Conservation (phyloP, 1,140 invertebrate species). For the Drosophila dunni region DNA sequence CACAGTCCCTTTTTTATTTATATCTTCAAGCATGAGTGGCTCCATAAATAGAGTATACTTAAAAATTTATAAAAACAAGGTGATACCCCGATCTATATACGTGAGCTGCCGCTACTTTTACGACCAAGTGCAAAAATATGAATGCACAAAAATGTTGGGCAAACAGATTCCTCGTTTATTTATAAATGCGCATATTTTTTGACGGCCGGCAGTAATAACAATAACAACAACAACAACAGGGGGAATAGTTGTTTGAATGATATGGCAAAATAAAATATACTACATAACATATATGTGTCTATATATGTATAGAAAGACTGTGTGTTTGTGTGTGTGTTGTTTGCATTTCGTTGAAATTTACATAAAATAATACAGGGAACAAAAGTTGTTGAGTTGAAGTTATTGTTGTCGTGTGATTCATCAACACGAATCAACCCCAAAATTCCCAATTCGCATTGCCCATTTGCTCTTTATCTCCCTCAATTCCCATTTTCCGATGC, state of each 20-base stretch:
- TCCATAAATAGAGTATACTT: neutral
- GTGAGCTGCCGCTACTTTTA: neutral
- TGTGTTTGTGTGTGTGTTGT: constrained; percentile 13
- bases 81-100: neutral
- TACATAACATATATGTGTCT: constrained; percentile 15
- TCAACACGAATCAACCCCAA: neutral
- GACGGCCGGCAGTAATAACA: constrained; percentile 9
- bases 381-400: constrained; percentile 20
- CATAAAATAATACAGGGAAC: constrained; percentile 49
- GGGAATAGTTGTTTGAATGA: constrained; percentile 11
- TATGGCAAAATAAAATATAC: constrained; percentile 28
- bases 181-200: constrained; percentile 44
- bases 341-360: constrained; percentile 46
- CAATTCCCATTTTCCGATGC: constrained; percentile 11
- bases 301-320: constrained; percentile 7
- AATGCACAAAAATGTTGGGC: constrained; percentile 24
- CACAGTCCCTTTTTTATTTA: neutral
- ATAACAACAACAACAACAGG: constrained; percentile 14
- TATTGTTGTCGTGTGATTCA: constrained; percentile 11
- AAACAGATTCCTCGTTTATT: constrained; percentile 36
- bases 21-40: neutral
- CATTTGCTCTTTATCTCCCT: neutral
- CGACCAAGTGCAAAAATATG: constrained; percentile 20
- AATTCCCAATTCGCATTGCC: neutral
- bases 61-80: neutral